phyloP scores from a whole-genome alignment of 92 coral and sea anemone genomes.

The Anthopleura xanthogrammica region DNA sequence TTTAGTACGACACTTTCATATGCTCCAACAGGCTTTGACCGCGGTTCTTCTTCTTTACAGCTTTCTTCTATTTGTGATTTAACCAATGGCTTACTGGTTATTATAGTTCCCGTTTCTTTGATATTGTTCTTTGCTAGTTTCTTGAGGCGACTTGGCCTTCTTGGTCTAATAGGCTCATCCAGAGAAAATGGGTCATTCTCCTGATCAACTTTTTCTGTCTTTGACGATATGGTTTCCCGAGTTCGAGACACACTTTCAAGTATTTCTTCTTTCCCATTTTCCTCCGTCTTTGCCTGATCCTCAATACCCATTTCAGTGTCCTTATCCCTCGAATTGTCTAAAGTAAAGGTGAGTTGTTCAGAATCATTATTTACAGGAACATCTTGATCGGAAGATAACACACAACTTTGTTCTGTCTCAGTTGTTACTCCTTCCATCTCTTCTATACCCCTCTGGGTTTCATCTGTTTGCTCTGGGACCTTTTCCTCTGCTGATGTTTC shows the following conservation, averaged over 20 bases:
- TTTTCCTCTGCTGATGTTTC: constrained; percentile 1
- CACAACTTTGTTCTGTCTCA: neutral
- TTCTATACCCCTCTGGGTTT: neutral
- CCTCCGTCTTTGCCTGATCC: neutral
- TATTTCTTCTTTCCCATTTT: constrained; percentile 5
- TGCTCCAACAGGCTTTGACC: neutral
- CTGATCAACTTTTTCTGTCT: neutral
- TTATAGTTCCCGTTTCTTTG: neutral
- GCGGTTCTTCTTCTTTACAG: neutral
- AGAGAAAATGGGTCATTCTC: neutral
- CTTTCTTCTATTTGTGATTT: constrained; percentile 1
- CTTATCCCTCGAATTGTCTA: neutral
- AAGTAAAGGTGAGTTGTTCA: neutral
- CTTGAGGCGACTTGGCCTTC: constrained; percentile 23
- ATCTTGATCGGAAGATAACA: neutral
- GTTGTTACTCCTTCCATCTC: neutral
- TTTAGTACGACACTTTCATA: neutral
- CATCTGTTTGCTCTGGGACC: neutral
- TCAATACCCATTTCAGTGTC: neutral
- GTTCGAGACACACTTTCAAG: neutral
- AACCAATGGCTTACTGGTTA: neutral
- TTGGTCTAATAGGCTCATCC: neutral
- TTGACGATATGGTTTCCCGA: neutral
- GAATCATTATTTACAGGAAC: neutral
- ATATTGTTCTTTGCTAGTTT: constrained; percentile 5